Evolutionary conservation across 2,888 invertebrate genomes (phyloP), one percentile per base, ranked within the genome.

Genomic region (Corbicula japonica): DNA sequence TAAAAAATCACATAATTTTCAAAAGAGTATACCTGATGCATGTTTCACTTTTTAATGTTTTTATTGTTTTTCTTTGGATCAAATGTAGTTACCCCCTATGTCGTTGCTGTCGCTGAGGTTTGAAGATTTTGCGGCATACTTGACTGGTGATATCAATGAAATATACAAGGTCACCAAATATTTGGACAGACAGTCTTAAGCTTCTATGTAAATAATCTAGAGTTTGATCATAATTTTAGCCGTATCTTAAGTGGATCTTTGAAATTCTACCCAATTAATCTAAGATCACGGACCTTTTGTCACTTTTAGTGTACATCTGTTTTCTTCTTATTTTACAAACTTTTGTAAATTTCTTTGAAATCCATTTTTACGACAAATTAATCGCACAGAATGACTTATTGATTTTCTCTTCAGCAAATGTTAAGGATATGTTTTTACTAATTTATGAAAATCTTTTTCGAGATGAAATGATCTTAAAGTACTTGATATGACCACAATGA

Each of bases 321-420:
- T 71, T 46, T 44, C 28, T 35, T 52, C 56, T 56, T 52, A 63
- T 44, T 63, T 63, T 63, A 54, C 72, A 72, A 63, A 54, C 28
- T 62, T 44, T 62, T 63, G 63, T 41, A 32, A 54, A 34, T 56
- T 54, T 30, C 54, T 72, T 58, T 63, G 21, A 56, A 46, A 66
- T 44, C 44, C 52, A 23, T 68, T 54, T 66, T 75, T 58, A 75
- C 56, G 62, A 62, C 56, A 52, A 69, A 69, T 75, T 69, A 75
- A 75, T 69, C 44, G 46, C 35, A 48, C 69, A 54, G 44, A 72
- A 56, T 52, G 61, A 54, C 62, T 62, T 62, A 62, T 58, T 66
- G 34, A 46, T 41, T 34, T 15, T 35, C 32, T 12, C 48, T 63
- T 48, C 26, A 48, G 44, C 28, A n/a, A n/a, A 63, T 5, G 4